These are phyloP conservation scores for Plebejus anna DNA, from an alignment of 2,888 invertebrate species.

Conservation along the genomic window DNA sequence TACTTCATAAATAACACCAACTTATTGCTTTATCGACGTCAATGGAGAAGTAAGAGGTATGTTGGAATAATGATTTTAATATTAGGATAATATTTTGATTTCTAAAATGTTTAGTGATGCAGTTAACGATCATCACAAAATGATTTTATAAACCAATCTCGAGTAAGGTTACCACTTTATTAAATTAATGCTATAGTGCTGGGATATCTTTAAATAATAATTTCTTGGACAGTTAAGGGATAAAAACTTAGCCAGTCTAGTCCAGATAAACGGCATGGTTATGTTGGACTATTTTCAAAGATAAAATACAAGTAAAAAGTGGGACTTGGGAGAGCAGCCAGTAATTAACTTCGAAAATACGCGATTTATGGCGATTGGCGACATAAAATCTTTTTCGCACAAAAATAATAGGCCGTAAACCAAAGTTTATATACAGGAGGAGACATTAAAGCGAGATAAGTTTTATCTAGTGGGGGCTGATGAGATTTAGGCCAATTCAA, in stretches of 20 bases:
- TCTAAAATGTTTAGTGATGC: too few species aligned
- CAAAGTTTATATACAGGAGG: constrained; percentile 14
- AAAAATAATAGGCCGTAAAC: constrained; percentile 17
- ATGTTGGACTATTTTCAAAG: too few species aligned
- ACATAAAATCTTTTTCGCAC: constrained; percentile 21
- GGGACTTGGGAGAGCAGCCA: background rate
- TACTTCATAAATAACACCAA: constrained; percentile 8
- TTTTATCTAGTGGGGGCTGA: constrained; percentile 24
- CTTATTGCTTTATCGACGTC: constrained; percentile 7
- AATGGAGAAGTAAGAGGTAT: background rate
- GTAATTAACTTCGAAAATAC: constrained; percentile 12
- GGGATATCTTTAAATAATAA: too few species aligned
- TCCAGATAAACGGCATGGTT: background rate
- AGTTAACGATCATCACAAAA: too few species aligned
- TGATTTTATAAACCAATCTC: too few species aligned
- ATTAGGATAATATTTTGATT: background rate
- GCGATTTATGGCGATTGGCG: constrained; percentile 15
- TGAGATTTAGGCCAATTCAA: constrained; percentile 27
- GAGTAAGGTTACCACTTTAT: too few species aligned
- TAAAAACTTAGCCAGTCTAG: background rate
- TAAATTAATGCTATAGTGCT: too few species aligned
- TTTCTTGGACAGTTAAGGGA: too few species aligned
- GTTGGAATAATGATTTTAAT: background rate
- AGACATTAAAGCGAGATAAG: constrained; percentile 6
- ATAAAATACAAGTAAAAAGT: background rate